Conservation (phyloP, 2,888 invertebrate species). For the Lumbricus terrestris region DNA sequence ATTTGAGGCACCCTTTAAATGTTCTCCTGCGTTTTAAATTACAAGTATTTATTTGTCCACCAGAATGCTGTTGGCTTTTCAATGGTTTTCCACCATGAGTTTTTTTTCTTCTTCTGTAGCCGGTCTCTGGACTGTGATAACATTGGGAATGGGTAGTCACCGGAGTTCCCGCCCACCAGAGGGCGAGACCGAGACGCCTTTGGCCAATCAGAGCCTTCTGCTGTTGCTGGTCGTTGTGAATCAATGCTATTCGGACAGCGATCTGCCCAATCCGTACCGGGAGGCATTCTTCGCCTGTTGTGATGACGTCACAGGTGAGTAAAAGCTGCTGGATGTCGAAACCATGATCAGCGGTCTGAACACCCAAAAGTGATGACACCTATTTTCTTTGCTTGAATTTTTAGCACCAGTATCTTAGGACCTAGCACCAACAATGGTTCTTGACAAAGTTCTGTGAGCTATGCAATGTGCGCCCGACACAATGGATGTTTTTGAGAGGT, state of each 20-base stretch:
- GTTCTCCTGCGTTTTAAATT: no score
- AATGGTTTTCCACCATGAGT: background rate
- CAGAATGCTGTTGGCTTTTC: background rate
- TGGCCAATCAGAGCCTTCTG: constrained; percentile 87
- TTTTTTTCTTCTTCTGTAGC: constrained; percentile 44
- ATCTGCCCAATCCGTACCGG: constrained; percentile 75
- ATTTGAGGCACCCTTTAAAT: background rate
- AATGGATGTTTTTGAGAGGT: no score
- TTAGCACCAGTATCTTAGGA: no score
- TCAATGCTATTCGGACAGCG: constrained; percentile 71
- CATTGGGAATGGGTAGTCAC: constrained; percentile 56
- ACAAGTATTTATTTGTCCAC: background rate
- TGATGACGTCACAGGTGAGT: constrained; percentile 72
- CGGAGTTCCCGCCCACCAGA: constrained; percentile 34
- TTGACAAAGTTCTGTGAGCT: no score
- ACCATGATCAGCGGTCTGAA: no score
- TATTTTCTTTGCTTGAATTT: background rate
- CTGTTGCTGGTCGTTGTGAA: constrained; percentile 84
- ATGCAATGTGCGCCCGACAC: no score
- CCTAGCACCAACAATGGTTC: no score
- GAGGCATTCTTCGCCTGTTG: constrained; percentile 71
- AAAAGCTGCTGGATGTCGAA: background rate
- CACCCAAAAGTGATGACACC: no score
- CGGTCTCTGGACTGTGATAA: constrained; percentile 60
- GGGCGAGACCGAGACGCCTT: constrained; percentile 54